Percentiles rank a stretch among this genome's conserved stretches.
These are phyloP conservation scores for Patiria miniata DNA, from an alignment of 35 echinoderm and acorn worm genomes.

Conservation along the genomic window DNA sequence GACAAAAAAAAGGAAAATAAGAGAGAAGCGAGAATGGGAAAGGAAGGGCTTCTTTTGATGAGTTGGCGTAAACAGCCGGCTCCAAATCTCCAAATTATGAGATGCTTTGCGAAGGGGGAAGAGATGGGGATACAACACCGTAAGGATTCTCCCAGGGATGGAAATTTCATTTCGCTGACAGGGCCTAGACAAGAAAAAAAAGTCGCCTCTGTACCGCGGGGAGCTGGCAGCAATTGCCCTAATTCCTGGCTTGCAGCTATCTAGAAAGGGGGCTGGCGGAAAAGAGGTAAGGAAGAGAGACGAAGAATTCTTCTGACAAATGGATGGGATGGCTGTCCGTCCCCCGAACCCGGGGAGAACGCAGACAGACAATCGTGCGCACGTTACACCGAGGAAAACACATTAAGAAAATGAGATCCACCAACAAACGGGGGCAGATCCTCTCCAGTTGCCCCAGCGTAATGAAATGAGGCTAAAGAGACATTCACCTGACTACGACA, in stretches of 20 bases:
- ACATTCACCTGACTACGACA: neutral
- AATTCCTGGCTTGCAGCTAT: constrained; percentile 10
- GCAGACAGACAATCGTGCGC: no score
- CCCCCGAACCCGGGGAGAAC: no score
- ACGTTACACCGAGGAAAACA: neutral
- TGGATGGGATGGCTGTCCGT: no score
- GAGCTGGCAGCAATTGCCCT: constrained; percentile 19
- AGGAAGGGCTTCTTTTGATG: neutral
- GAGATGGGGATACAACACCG: neutral
- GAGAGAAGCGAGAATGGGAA: neutral
- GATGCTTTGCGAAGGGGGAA: constrained; percentile 6
- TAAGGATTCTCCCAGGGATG: constrained; percentile 4
- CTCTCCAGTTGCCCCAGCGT: neutral
- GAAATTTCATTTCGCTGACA: constrained; percentile 22
- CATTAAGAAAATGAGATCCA: constrained; percentile 28
- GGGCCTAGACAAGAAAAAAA: constrained; percentile 14
- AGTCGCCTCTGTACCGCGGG: constrained; percentile 1
- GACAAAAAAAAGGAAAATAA: no score
- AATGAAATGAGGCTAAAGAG: neutral
- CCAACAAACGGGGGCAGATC: constrained; percentile 11
- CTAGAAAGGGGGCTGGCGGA: neutral
- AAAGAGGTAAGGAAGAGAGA: neutral
- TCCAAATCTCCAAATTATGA: constrained; percentile 27
- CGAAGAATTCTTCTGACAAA: neutral
- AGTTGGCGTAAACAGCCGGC: neutral